These are phyloP conservation scores for Synanthedon myopaeformis DNA, from an alignment of 2,888 invertebrate genomes.

Conservation along the genomic window DNA sequence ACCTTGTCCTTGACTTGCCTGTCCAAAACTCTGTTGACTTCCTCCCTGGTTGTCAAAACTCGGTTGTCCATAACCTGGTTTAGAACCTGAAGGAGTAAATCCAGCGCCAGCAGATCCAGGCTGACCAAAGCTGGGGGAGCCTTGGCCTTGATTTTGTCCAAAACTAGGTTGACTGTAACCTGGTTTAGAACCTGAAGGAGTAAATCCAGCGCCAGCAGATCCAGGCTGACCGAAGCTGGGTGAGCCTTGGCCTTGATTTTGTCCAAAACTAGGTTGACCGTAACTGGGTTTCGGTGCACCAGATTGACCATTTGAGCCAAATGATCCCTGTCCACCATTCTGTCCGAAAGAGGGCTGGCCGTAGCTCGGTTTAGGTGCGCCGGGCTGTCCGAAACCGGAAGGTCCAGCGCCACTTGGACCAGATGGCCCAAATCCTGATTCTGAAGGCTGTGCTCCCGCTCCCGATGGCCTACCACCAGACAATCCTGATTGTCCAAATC, in stretches of 20 bases:
- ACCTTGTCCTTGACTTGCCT: slow-evolving; percentile 7
- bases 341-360: slow-evolving; percentile 1
- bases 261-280: neutral
- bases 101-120: slow-evolving; percentile 3
- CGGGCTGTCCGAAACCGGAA: slow-evolving; percentile 2
- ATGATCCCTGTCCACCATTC: neutral
- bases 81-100: slow-evolving; percentile 1
- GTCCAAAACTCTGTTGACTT: slow-evolving; percentile 4
- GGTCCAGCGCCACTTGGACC: slow-evolving; percentile 10
- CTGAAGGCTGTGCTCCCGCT: slow-evolving; percentile 2
- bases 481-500: slow-evolving; percentile 7
- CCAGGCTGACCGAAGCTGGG: slow-evolving; percentile 4
- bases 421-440: neutral
- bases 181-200: slow-evolving; percentile 1
- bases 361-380: neutral
- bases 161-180: neutral
- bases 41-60: neutral
- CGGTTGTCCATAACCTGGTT: slow-evolving; percentile 6
- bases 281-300: slow-evolving; percentile 4
- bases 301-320: slow-evolving; percentile 7
- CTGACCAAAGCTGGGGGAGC: slow-evolving; percentile 3
- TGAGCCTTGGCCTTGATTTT: neutral
- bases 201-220: slow-evolving; percentile 1
- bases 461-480: slow-evolving; percentile 8
- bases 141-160: neutral